Conservation (phyloP, 2,888 invertebrate species). For the Toxonevra muliebris region DNA sequence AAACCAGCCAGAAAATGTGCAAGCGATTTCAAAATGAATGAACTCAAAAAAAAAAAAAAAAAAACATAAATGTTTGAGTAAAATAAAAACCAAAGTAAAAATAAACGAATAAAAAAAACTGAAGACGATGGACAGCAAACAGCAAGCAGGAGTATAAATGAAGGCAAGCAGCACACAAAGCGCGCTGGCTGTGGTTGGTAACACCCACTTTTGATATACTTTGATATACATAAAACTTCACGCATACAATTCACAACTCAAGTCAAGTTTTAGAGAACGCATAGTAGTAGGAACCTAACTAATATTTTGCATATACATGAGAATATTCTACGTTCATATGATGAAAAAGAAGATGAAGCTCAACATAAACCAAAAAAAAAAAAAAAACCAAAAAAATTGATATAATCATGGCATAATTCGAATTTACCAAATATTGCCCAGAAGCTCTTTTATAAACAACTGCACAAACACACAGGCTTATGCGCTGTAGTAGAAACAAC, state of each 20-base stretch:
- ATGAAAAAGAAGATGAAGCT: background rate
- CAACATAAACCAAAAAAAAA: conserved; percentile 10
- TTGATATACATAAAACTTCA: conserved; percentile 1
- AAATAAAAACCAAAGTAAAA: conserved; percentile 11
- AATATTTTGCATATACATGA: conserved; percentile 24
- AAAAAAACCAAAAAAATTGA: conserved; percentile 32
- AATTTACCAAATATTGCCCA: conserved; percentile 37
- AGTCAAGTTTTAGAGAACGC: background rate
- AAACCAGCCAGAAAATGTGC: conserved; percentile 29
- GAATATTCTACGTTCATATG: background rate
- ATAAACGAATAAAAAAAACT: conserved; percentile 9
- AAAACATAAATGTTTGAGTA: background rate
- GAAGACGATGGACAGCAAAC: conserved; percentile 4
- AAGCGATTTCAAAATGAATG: background rate
- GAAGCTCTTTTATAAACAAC: conserved; percentile 32
- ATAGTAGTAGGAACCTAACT: background rate
- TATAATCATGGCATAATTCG: conserved; percentile 33
- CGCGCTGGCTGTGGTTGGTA: conserved; percentile 27
- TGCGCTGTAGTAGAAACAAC: background rate
- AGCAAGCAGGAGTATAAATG: conserved; percentile 6
- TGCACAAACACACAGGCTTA: background rate
- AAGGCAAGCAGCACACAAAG: background rate
- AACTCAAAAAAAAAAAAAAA: background rate
- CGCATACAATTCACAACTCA: conserved; percentile 16
- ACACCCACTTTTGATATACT: conserved; percentile 21